These are phyloP conservation scores for Drosophila parabipectinata DNA, from an alignment of 1,140 invertebrate genomes.

Conservation along the genomic window DNA sequence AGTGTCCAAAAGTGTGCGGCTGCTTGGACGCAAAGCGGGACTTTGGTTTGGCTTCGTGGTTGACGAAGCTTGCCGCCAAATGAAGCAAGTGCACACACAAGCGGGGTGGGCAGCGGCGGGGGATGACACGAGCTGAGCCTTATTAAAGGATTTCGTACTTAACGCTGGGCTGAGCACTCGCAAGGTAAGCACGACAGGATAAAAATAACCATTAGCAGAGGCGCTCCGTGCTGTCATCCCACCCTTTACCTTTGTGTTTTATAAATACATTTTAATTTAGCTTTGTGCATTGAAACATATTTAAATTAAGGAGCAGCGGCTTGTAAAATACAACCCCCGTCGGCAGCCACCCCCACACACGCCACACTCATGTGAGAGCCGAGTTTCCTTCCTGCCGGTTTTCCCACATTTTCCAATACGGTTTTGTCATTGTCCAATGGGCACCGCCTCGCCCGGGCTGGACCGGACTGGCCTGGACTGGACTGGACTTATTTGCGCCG, in stretches of 20 bases:
- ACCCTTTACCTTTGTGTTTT: slow-evolving; percentile 27
- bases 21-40: slow-evolving; percentile 35
- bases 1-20: slow-evolving; percentile 40
- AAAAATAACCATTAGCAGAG: slow-evolving; percentile 78
- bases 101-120: neutral
- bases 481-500: slow-evolving; percentile 66
- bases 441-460: slow-evolving; percentile 22
- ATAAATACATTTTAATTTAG: slow-evolving; percentile 80
- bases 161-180: slow-evolving; percentile 39
- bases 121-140: slow-evolving; percentile 39
- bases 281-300: slow-evolving; percentile 82
- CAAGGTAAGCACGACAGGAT: slow-evolving; percentile 40
- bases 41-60: slow-evolving; percentile 53
- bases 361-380: slow-evolving; percentile 7
- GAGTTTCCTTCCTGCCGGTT: slow-evolving; percentile 28
- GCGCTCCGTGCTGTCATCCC: slow-evolving; percentile 23
- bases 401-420: slow-evolving; percentile 66
- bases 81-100: slow-evolving; percentile 74
- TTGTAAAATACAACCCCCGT: slow-evolving; percentile 69
- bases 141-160: slow-evolving; percentile 63
- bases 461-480: neutral
- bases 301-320: slow-evolving; percentile 78
- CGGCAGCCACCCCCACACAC: slow-evolving; percentile 8
- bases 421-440: slow-evolving; percentile 72
- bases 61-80: slow-evolving; percentile 60